Conservation (phyloP, 2,888 invertebrate species). For the Aphelenchoides bicaudatus region DNA sequence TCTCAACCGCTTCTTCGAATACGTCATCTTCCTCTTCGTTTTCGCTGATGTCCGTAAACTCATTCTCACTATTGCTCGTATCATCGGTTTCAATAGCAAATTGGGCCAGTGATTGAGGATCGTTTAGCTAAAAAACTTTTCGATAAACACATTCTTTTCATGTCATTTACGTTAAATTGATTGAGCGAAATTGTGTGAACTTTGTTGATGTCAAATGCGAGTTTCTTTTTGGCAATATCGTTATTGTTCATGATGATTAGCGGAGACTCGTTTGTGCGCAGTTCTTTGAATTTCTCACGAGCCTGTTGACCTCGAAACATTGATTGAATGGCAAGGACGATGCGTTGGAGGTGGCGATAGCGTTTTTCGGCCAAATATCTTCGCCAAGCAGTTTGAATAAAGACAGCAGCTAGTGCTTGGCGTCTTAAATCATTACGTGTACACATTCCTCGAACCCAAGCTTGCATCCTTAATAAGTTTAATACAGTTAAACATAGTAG, state of each 20-base stretch:
- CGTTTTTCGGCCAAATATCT: slow-evolving; percentile 70
- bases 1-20: slow-evolving; percentile 3
- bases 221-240: slow-evolving; percentile 8
- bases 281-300: slow-evolving; percentile 7
- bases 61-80: slow-evolving; percentile 10
- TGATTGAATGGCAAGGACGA: slow-evolving; percentile 69
- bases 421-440: slow-evolving; percentile 66
- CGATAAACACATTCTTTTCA: no score
- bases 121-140: no score
- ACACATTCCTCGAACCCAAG: slow-evolving; percentile 70
- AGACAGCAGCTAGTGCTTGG: slow-evolving; percentile 64
- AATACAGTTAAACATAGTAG: no score
- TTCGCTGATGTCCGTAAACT: slow-evolving; percentile 24
- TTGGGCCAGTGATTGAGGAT: slow-evolving; percentile 39
- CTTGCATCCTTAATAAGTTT: slow-evolving; percentile 75
- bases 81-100: slow-evolving; percentile 23
- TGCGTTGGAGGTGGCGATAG: slow-evolving; percentile 68
- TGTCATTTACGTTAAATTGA: slow-evolving; percentile 50
- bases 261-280: not conserved
- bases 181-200: slow-evolving; percentile 37
- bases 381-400: slow-evolving; percentile 78
- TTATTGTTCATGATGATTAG: slow-evolving; percentile 3
- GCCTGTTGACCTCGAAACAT: slow-evolving; percentile 37
- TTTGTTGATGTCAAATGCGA: slow-evolving; percentile 15
- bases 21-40: slow-evolving; percentile 25